Percentiles rank a stretch among this genome's conserved stretches.
phyloP scores from a whole-genome alignment of 2,797 vertebrate genomes.

The Trematomus bernacchii region DNA sequence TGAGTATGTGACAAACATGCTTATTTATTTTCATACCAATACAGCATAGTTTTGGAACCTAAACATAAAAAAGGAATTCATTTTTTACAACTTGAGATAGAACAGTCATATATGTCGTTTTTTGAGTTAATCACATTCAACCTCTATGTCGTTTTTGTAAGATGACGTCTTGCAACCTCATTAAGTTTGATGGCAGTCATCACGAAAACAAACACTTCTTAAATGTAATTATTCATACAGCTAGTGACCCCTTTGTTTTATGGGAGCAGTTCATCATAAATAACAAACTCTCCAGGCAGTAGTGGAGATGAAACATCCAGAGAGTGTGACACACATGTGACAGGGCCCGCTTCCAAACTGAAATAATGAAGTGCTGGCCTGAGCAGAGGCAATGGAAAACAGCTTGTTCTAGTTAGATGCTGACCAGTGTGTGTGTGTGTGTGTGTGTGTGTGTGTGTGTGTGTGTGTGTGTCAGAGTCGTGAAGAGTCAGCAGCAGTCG shows the following conservation, averaged over 20 bases:
- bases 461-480: slow-evolving; percentile 9
- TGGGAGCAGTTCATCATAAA: slow-evolving; percentile 29
- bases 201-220: not conserved
- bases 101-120: too few species aligned
- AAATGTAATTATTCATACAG: slow-evolving; percentile 27
- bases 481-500: slow-evolving; percentile 30
- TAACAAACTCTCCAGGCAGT: slow-evolving; percentile 22
- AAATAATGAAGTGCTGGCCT: slow-evolving; percentile 68
- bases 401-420: slow-evolving; percentile 69
- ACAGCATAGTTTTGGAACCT: too few species aligned
- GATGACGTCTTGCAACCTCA: not conserved
- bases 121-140: too few species aligned
- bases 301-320: slow-evolving; percentile 58
- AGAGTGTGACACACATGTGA: slow-evolving; percentile 71
- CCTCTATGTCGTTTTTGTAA: too few species aligned
- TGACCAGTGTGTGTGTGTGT: slow-evolving; percentile 28
- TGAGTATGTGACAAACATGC: too few species aligned
- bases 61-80: too few species aligned
- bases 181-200: not conserved
- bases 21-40: too few species aligned
- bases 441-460: too few species aligned
- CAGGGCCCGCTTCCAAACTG: slow-evolving; percentile 56
- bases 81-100: too few species aligned
- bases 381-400: slow-evolving; percentile 68
- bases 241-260: slow-evolving; percentile 22